Conservation (phyloP, 2,113 vertebrate genomes). For the Strix aluco region DNA sequence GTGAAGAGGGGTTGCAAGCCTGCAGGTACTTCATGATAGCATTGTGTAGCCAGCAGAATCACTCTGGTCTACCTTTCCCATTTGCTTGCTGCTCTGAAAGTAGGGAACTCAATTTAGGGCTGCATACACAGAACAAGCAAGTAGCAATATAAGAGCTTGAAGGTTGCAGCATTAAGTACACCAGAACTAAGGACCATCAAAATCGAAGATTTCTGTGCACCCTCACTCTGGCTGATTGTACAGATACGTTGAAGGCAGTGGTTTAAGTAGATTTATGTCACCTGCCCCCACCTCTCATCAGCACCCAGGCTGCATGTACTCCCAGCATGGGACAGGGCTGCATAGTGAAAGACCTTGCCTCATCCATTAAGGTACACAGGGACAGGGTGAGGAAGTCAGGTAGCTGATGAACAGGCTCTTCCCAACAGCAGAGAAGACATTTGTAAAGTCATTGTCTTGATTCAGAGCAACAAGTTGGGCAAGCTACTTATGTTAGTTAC, state of each 20-base stretch:
- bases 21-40: rapidly evolving
- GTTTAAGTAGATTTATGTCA: neutral
- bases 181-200: neutral
- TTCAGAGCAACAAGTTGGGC: neutral
- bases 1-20: neutral
- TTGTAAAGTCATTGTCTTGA: neutral
- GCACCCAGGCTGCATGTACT: neutral
- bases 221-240: neutral
- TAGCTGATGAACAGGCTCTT: neutral
- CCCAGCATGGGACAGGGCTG: neutral
- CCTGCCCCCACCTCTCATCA: neutral
- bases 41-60: rapidly evolving
- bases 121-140: neutral
- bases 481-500: neutral
- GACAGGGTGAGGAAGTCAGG: neutral
- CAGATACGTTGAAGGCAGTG: neutral
- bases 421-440: neutral
- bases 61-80: neutral
- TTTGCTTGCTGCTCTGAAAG: neutral
- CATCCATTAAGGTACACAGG: neutral
- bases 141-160: rapidly evolving
- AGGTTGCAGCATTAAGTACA: neutral
- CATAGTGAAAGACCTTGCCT: neutral
- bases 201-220: neutral
- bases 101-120: rapidly evolving